A percentile compares a stretch with the other conserved stretches of the same genome.
These are phyloP conservation scores for Intellagama lesueurii DNA, from an alignment of 2,797 vertebrate genomes.

Conservation along the genomic window DNA sequence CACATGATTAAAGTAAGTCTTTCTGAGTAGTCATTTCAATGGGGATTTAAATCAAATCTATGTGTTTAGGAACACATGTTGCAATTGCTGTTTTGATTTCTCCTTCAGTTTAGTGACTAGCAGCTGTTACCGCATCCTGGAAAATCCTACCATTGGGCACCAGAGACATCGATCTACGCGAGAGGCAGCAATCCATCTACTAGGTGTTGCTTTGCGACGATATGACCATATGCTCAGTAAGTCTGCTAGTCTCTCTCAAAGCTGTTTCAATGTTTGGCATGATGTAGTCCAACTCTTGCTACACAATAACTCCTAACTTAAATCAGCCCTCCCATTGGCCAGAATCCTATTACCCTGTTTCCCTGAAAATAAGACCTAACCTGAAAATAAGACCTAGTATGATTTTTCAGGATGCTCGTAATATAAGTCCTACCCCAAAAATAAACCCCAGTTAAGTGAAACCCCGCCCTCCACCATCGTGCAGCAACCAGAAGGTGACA, in stretches of 20 bases:
- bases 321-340: not conserved
- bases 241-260: slow-evolving; percentile 58
- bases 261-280: not conserved
- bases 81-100: slow-evolving; percentile 1
- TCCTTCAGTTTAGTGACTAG: slow-evolving; percentile 88
- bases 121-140: slow-evolving; percentile 93
- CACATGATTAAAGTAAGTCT: not conserved
- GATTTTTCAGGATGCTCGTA: too few species aligned
- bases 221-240: slow-evolving; percentile 93
- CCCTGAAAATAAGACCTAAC: too few species aligned
- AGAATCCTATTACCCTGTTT: slow-evolving; percentile 12
- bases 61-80: not conserved
- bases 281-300: not conserved
- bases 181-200: slow-evolving; percentile 87
- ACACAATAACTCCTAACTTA: not conserved
- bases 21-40: too few species aligned
- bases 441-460: too few species aligned
- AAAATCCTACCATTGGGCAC: slow-evolving; percentile 89
- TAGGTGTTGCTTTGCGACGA: slow-evolving; percentile 88
- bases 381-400: too few species aligned
- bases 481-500: too few species aligned
- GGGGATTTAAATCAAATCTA: too few species aligned
- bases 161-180: slow-evolving; percentile 88
- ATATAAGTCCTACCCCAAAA: too few species aligned
- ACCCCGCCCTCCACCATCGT: too few species aligned